Evolutionary conservation across 2,797 vertebrate species (phyloP).

Genomic region (Pseudomugil tenellus): DNA sequence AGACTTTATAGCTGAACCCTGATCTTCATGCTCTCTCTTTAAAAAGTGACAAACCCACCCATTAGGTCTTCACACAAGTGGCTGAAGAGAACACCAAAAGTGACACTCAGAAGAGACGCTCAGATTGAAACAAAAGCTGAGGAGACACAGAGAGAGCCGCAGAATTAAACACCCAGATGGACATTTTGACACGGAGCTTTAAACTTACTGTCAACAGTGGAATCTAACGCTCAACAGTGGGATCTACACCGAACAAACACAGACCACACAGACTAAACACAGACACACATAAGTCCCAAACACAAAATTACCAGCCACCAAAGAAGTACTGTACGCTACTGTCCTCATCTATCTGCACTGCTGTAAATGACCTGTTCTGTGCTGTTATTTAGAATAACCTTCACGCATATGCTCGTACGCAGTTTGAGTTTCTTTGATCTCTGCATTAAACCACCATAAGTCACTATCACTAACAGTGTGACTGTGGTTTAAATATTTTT

Average conservation of each 20-base stretch:
- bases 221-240: constrained; percentile 81
- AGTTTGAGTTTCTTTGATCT: constrained; percentile 10
- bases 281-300: constrained; percentile 75
- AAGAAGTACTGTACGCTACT: constrained; percentile 68
- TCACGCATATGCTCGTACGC: background rate
- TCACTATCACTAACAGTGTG: constrained; percentile 12
- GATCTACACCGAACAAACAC: constrained; percentile 82
- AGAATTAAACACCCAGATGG: constrained; percentile 81
- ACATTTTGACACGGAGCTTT: constrained; percentile 81
- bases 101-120: constrained; percentile 55
- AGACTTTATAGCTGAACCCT: constrained; percentile 21
- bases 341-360: constrained; percentile 56
- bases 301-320: constrained; percentile 73
- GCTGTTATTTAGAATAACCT: constrained; percentile 29
- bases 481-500: constrained; percentile 34
- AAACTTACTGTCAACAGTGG: constrained; percentile 83
- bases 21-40: background rate
- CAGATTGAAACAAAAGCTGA: constrained; percentile 49
- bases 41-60: constrained; percentile 24
- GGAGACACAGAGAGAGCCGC: constrained; percentile 68
- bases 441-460: constrained; percentile 8
- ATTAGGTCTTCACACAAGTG: constrained; percentile 42
- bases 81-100: constrained; percentile 49
- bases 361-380: constrained; percentile 47
- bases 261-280: constrained; percentile 80